These are phyloP conservation scores for Odontamblyopus lacepedii DNA, from an alignment of 2,797 vertebrate species.

Conservation along the genomic window DNA sequence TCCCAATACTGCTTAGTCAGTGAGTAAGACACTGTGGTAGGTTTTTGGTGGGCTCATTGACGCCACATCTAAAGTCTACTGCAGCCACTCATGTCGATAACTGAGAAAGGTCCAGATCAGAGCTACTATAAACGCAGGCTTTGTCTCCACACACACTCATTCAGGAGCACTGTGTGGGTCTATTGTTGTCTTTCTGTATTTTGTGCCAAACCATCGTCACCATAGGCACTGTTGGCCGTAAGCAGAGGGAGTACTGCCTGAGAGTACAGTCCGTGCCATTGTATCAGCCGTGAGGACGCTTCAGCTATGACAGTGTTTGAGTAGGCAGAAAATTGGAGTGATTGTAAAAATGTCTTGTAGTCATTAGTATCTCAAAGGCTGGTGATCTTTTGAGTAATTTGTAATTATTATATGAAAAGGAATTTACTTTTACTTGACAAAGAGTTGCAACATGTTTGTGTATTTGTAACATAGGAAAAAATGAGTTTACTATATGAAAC, in stretches of 20 bases:
- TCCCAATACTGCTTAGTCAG: slow-evolving; percentile 36
- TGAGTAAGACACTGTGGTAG: slow-evolving; percentile 17
- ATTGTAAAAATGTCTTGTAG: slow-evolving; percentile 16
- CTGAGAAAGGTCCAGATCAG: slow-evolving; percentile 74
- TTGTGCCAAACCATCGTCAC: slow-evolving; percentile 48
- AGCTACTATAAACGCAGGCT: slow-evolving; percentile 57
- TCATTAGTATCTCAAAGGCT: slow-evolving; percentile 11
- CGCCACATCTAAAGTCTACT: slow-evolving; percentile 41
- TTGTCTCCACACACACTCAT: slow-evolving; percentile 73
- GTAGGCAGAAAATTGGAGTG: slow-evolving; percentile 38
- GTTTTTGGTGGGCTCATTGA: slow-evolving; percentile 64
- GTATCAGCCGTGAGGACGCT: slow-evolving; percentile 40
- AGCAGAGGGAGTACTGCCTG: slow-evolving; percentile 46
- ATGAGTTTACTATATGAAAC: too few species aligned
- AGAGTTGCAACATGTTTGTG: neutral
- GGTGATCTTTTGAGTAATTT: slow-evolving; percentile 24
- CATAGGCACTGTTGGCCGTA: slow-evolving; percentile 41
- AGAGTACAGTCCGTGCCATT: slow-evolving; percentile 41
- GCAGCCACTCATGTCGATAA: slow-evolving; percentile 16
- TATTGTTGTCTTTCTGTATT: slow-evolving; percentile 69
- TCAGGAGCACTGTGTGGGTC: slow-evolving; percentile 61
- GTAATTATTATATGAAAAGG: neutral
- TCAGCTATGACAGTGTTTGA: slow-evolving; percentile 30
- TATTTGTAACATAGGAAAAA: too few species aligned
- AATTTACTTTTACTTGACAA: neutral